Percentiles rank a stretch among this genome's conserved stretches.
Conservation (phyloP, 2,113 vertebrate genomes). For the Leptosomus discolor region DNA sequence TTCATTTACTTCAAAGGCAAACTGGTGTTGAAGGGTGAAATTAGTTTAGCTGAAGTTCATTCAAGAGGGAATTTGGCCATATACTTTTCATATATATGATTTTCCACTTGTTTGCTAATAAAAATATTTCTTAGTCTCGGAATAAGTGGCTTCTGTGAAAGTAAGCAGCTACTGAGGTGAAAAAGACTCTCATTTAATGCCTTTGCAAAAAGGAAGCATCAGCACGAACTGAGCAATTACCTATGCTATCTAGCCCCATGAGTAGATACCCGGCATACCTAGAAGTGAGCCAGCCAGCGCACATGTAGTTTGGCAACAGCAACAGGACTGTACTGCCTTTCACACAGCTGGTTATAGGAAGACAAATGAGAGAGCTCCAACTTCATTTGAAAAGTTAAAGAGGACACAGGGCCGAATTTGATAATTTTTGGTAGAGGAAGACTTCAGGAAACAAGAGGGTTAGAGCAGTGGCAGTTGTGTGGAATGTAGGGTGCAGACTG, state of each 20-base stretch:
- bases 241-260: not conserved
- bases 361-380: not conserved
- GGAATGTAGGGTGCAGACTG: not conserved
- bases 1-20: not conserved
- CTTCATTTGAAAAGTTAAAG: not conserved
- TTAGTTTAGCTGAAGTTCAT: not conserved
- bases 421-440: not conserved
- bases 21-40: not conserved
- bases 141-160: not conserved
- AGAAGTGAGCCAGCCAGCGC: not conserved
- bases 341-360: not conserved
- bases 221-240: not conserved
- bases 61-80: not conserved
- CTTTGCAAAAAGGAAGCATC: not conserved
- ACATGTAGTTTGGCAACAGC: not conserved
- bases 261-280: rapidly evolving
- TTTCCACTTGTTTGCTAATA: not conserved
- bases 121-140: not conserved
- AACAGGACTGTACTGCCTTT: not conserved
- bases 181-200: not conserved
- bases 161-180: not conserved
- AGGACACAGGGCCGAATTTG: not conserved
- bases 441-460: not conserved
- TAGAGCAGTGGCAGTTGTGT: not conserved
- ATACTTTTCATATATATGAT: not conserved